phyloP scores from a whole-genome alignment of 2,113 vertebrate species.

The Cynopterus brachyotis region DNA sequence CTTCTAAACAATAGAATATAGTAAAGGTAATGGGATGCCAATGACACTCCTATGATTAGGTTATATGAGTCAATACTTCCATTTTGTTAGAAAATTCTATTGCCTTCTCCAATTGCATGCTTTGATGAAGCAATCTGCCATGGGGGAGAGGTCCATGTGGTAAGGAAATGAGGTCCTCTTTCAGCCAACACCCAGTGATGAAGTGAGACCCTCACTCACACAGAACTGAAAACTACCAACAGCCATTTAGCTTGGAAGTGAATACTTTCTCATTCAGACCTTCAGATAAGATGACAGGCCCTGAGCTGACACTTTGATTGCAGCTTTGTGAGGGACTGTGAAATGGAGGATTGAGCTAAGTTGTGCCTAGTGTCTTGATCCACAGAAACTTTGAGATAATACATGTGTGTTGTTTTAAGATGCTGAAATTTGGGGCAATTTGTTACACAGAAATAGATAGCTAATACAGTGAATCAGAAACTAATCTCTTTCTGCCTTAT shows the following conservation, averaged over 20 bases:
- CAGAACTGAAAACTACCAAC: background rate
- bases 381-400: background rate
- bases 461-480: background rate
- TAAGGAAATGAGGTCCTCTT: background rate
- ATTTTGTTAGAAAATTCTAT: background rate
- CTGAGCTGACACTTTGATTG: background rate
- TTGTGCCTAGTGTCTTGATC: background rate
- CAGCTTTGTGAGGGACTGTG: background rate
- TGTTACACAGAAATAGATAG: background rate
- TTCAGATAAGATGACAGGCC: background rate
- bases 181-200: background rate
- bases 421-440: background rate
- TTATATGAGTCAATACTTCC: background rate
- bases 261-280: background rate
- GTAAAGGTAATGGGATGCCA: background rate
- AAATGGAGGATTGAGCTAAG: background rate
- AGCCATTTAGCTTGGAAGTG: background rate
- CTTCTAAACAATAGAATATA: background rate
- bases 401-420: background rate
- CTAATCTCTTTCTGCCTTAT: background rate
- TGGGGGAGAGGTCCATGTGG: background rate
- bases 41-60: background rate
- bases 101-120: background rate
- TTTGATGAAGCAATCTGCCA: slow-evolving; percentile 12
- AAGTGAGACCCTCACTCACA: background rate